Percentiles rank a stretch among this genome's conserved stretches.
Conservation (phyloP, 2,113 vertebrate species). For the Triplophysa dalaica region DNA sequence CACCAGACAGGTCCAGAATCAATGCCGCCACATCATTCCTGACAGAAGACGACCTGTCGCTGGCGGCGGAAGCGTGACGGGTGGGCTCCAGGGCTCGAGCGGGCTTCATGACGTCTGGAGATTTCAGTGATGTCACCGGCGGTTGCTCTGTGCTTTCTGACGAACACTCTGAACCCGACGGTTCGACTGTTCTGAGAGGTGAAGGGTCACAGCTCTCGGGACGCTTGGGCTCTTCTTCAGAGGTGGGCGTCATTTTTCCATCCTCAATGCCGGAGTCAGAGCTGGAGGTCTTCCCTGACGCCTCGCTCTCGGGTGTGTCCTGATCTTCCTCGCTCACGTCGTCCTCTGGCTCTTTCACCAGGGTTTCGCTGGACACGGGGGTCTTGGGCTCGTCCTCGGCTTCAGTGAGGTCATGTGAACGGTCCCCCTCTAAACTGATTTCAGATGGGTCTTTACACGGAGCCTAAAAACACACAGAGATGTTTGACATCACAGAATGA, state of each 20-base stretch:
- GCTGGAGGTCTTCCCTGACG: constrained; percentile 66
- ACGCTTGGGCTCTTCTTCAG: constrained; percentile 71
- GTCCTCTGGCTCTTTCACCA: constrained; percentile 46
- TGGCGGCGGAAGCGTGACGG: background rate
- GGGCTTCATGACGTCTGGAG: background rate
- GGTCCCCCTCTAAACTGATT: constrained; percentile 76
- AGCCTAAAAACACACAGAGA: constrained; percentile 65
- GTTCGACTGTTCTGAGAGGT: background rate
- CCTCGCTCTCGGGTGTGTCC: constrained; percentile 70
- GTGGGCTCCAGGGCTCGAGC: background rate
- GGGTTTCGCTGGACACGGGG: constrained; percentile 44
- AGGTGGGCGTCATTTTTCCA: constrained; percentile 61
- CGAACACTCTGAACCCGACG: background rate
- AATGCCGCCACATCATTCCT: constrained; percentile 61
- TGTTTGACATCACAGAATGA: too few species aligned
- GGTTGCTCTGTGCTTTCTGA: background rate
- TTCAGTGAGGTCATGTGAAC: constrained; percentile 46
- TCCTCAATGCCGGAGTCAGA: constrained; percentile 73
- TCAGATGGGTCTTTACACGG: constrained; percentile 75
- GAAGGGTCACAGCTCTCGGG: constrained; percentile 59
- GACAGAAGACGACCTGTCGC: background rate
- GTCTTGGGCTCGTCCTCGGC: constrained; percentile 5
- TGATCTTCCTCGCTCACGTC: constrained; percentile 61
- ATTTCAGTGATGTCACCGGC: background rate
- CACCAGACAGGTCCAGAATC: constrained; percentile 69